Evolutionary conservation across 2,888 invertebrate species (phyloP), one percentile per base, ranked within the genome.

Genomic region (Heliothis peltigera): DNA sequence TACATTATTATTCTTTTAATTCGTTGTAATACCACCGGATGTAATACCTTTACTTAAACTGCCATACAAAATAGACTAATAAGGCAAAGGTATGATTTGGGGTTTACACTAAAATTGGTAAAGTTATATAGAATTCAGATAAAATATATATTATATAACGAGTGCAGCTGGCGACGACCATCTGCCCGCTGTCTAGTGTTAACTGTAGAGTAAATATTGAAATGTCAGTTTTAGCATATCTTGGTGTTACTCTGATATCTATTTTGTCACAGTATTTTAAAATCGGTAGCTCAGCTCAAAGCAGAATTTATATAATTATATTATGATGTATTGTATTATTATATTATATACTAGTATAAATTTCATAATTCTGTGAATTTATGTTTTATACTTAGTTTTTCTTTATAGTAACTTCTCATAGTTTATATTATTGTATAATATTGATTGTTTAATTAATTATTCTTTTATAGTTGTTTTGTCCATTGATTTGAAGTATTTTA

Each of bases 1-100:
- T 87, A 87, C 75, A 66, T 80, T 78, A 73, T 81, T 63, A 64
- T 77, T 77, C 66, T 70, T 70, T 56, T 73, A 73, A 68, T 68
- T 74, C 57, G 61, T 77, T 70, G 53, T 70, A 68, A 67, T 77
- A 79, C 80, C 82, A 83, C 83, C 84, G 77, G 74, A 64, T 79
- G 54, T 53, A 64, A 73, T 78, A 76, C 63, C 70, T 70, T 65
- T 71, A 70, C 67, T 58, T 75, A 65, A 75, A 84, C 84, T 83
- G 84, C 82, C 80, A 77, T 79, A 80, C 46, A 42, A 60, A 64
- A 60, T 73, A 75, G 69, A 79, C 72, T 70, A 74, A 69, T 62
- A 56, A 71, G 76, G 67, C 70, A 70, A 77, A 76, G 70, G 64
- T 79, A 74, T 75, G 64, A 48, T 58, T 58, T 53, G 67, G 65